phyloP scores from a whole-genome alignment of 2,888 invertebrate species.

The Rutpela maculata region DNA sequence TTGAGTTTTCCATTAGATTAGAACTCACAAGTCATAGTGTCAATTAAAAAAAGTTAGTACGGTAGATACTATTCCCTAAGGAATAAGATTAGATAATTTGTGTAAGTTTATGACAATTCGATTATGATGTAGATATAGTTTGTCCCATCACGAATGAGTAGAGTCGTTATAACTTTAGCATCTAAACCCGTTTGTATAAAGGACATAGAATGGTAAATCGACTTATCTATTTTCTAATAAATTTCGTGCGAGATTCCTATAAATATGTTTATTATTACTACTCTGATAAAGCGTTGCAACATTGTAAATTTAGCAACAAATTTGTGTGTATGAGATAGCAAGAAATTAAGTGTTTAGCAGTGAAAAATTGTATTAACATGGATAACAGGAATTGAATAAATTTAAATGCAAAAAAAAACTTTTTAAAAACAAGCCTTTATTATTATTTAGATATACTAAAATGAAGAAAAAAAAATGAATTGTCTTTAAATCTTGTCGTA shows the following conservation, averaged over 20 bases:
- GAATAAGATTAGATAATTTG: background rate
- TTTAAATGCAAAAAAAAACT: no score
- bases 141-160: background rate
- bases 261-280: background rate
- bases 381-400: no score
- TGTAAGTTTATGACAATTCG: background rate
- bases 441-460: no score
- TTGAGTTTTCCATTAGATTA: no score
- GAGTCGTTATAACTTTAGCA: background rate
- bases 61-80: background rate
- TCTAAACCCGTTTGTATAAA: background rate
- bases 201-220: background rate
- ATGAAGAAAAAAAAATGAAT: no score
- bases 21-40: no score
- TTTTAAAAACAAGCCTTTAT: no score
- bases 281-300: background rate
- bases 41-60: no score
- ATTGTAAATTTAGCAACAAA: background rate
- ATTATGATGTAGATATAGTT: background rate
- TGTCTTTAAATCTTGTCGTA: no score
- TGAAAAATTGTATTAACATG: no score
- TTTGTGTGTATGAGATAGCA: no score
- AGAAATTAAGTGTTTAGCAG: no score
- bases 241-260: background rate
- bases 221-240: background rate